These are phyloP conservation scores for Conops quadrifasciatus DNA, from an alignment of 2,888 invertebrate species.

Conservation along the genomic window DNA sequence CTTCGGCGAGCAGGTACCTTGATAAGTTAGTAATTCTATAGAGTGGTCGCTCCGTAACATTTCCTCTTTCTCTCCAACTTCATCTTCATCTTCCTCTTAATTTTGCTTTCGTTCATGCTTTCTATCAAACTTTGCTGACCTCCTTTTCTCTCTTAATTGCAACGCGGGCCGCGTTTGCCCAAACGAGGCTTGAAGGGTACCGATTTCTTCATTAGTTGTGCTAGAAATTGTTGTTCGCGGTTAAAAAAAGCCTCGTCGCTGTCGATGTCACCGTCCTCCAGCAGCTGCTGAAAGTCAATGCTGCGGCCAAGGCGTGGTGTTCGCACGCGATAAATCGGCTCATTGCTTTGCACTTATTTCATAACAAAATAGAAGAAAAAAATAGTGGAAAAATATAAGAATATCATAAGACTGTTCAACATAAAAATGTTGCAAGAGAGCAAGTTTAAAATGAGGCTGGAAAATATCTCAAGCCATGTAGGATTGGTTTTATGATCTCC, in stretches of 20 bases:
- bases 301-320: conserved; percentile 68
- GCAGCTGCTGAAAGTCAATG: conserved; percentile 58
- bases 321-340: conserved; percentile 56
- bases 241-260: background rate
- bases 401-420: conserved; percentile 34
- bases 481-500: too few species aligned
- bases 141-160: conserved; percentile 11
- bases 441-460: too few species aligned
- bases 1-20: background rate
- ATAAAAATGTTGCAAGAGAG: conserved; percentile 36
- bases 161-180: conserved; percentile 56
- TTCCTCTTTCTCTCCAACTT: background rate
- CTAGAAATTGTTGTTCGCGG: conserved; percentile 64
- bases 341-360: conserved; percentile 56
- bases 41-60: too few species aligned
- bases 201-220: conserved; percentile 66
- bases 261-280: conserved; percentile 40
- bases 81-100: background rate
- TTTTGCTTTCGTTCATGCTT: background rate
- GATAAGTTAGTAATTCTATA: too few species aligned
- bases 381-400: conserved; percentile 28
- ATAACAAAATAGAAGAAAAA: background rate
- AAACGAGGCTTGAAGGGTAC: conserved; percentile 66
- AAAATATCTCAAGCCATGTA: too few species aligned
- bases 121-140: background rate